Conservation (phyloP, 2,888 invertebrate species). For the Lasioglossum leucozonium region DNA sequence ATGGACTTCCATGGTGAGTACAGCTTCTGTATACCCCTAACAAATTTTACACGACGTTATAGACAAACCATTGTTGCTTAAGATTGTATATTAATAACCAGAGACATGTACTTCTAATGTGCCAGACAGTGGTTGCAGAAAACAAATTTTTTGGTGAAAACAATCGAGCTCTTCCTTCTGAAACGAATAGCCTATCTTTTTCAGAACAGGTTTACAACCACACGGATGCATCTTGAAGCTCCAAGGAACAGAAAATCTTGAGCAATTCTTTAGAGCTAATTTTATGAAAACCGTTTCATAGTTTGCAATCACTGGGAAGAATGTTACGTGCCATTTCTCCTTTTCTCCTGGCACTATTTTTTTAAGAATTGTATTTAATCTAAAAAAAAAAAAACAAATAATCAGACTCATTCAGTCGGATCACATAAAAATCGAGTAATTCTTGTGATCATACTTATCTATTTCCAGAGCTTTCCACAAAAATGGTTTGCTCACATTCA, state of each 20-base stretch:
- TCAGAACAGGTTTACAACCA: conserved; percentile 47
- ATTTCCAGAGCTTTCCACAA: conserved; percentile 84
- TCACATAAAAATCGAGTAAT: background rate
- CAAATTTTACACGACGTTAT: background rate
- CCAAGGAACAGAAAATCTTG: conserved; percentile 36
- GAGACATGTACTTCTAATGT: conserved; percentile 43
- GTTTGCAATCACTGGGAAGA: conserved; percentile 45
- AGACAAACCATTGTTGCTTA: background rate
- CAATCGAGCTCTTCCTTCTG: conserved; percentile 45
- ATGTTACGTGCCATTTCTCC: conserved; percentile 29
- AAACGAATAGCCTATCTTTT: conserved; percentile 31
- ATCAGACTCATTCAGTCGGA: too few relatives aligned
- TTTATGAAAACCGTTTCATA: conserved; percentile 36
- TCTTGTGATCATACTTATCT: conserved; percentile 77
- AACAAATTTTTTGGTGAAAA: conserved; percentile 55
- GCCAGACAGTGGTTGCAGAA: conserved; percentile 34
- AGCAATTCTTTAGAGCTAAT: conserved; percentile 48
- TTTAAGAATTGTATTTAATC: conserved; percentile 51
- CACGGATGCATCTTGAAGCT: conserved; percentile 49
- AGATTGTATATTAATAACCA: background rate
- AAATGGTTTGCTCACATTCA: conserved; percentile 78
- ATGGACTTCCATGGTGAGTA: conserved; percentile 78
- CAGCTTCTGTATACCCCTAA: conserved; percentile 33
- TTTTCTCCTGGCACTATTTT: conserved; percentile 47
- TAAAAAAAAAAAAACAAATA: conserved; percentile 17